Base-by-base conservation (phyloP, 35 echinoderm and acorn worm genomes). In the Holothuria glaberrima region DNA sequence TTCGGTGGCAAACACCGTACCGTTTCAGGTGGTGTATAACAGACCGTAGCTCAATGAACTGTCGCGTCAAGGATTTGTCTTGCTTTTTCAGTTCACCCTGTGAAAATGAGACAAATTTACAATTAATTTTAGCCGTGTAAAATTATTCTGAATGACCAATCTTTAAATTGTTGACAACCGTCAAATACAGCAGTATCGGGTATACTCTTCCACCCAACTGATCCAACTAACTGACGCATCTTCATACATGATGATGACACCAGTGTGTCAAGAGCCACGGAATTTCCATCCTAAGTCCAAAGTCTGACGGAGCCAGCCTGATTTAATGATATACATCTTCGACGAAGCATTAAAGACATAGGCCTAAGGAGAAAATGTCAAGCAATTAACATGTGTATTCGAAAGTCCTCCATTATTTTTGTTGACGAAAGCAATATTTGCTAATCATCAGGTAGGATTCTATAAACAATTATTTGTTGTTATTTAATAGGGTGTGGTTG, bases 1-100 rank as follows among this genome's bases (percentile, higher is more conserved):
- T 21, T 48, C 85, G 26, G 60, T 46, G 34, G 26, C 66, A 46
- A 28, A 46, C 66, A 50, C 85, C 85, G 85, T 87, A 87, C 10
- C 85, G 85, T 70, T 31, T 87, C 59, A 87, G 85, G 58, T 87
- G 85, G 35, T 87, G 85, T 46, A 87, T 87, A 16, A 87, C 85
- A 6, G 85, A 87, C 17, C 85, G 85, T 12, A 87, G 45, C 26
- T 87, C 85, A 33, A 87, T 87, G n/a, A 87, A 87, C 20, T 87
- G 85, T 48, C 85, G 31, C n/a, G 85, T 87, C 22, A 87, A 31
- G 31, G 85, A 87, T 50, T 87, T 87, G 36, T 87, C 85, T 50
- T 70, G 60, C 9, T 87, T 71, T 59, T 87, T 87, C 18, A 87
- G 29, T 87, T 87, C 85, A 16, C 0, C 33, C 85, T 87, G 54